phyloP scores from a whole-genome alignment of 92 coral and sea anemone species.

The Zoanthus sansibaricus region DNA sequence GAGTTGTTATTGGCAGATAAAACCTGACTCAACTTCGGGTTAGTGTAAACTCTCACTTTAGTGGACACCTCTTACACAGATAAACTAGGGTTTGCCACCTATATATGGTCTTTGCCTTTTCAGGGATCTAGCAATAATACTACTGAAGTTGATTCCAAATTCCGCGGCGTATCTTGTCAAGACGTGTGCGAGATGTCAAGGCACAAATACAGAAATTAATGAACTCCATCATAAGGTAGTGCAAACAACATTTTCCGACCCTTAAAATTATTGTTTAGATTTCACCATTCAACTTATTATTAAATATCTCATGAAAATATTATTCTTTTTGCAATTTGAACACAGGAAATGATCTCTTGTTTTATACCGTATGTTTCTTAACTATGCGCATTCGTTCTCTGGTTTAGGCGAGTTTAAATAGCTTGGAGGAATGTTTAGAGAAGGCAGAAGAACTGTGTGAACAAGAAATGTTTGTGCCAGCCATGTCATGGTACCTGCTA shows the following conservation, averaged over 20 bases:
- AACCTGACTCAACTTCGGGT: no score
- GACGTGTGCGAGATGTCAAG: constrained; percentile 92
- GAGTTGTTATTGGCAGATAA: no score
- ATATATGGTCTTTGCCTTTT: neutral
- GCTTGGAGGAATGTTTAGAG: constrained; percentile 85
- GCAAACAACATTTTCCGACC: no score
- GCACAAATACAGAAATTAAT: constrained; percentile 76
- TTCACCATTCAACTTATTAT: no score
- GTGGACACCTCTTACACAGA: no score
- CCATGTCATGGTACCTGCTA: constrained; percentile 84
- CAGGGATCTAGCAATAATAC: constrained; percentile 87
- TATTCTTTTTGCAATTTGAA: no score
- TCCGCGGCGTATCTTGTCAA: constrained; percentile 75
- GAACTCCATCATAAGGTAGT: constrained; percentile 89
- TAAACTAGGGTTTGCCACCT: no score
- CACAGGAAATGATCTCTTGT: no score
- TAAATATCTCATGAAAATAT: no score
- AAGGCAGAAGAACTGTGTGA: constrained; percentile 87
- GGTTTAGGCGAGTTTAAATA: constrained; percentile 82
- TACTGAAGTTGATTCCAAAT: constrained; percentile 70
- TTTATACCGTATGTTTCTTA: no score
- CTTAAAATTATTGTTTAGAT: no score
- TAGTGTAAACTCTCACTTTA: no score
- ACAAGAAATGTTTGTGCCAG: constrained; percentile 82
- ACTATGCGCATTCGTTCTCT: neutral